Evolutionary conservation across 1,140 invertebrate species (phyloP).

Genomic region (Bilobella aurantiaca): DNA sequence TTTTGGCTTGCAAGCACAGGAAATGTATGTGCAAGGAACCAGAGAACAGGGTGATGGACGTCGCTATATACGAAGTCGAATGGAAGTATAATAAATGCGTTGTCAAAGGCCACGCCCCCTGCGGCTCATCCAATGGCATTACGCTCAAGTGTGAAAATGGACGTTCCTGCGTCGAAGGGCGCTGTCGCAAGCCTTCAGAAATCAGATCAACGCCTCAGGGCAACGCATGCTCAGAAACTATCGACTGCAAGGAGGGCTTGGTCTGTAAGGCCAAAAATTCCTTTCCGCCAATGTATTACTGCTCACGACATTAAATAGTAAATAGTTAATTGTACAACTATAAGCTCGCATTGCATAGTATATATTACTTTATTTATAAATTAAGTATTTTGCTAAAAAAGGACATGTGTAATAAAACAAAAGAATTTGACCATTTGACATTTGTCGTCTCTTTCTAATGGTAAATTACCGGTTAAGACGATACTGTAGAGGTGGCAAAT

Average conservation of each 20-base stretch:
- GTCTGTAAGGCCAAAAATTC: neutral
- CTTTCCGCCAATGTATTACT: neutral
- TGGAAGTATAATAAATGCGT: neutral
- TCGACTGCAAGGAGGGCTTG: slow-evolving; percentile 4
- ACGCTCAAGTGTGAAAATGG: neutral
- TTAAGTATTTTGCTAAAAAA: no score
- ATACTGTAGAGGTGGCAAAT: no score
- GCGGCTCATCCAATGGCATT: neutral
- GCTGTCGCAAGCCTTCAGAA: neutral
- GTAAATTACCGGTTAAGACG: no score
- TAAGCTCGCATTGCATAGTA: no score
- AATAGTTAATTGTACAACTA: no score
- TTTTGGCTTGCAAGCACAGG: neutral
- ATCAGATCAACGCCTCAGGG: neutral
- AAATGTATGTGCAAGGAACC: neutral
- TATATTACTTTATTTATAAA: no score
- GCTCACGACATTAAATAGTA: neutral
- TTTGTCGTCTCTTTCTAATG: no score
- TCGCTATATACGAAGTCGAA: neutral
- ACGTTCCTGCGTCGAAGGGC: neutral
- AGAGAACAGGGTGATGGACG: neutral
- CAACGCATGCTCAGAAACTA: neutral
- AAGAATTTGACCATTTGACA: no score
- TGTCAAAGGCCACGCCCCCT: slow-evolving; percentile 1
- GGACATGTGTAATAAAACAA: no score